These are phyloP conservation scores for Falcunculus frontatus DNA, from an alignment of 2,113 vertebrate species.

Conservation along the genomic window DNA sequence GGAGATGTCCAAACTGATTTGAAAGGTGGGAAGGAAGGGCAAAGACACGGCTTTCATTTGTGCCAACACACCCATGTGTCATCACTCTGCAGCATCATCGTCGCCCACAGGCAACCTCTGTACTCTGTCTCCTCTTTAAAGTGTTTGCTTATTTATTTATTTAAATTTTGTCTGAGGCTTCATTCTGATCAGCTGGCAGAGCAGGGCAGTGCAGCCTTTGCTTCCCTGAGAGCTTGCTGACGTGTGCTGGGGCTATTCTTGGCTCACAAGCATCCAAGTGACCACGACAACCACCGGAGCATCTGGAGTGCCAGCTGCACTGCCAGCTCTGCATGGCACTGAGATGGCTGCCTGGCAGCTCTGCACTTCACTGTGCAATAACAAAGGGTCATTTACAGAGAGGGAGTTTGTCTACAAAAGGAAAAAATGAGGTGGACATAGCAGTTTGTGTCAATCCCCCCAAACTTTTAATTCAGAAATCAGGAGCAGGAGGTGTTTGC, in stretches of 20 bases:
- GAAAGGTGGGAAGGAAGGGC: background rate
- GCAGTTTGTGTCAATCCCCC: background rate
- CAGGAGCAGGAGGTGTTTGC: background rate
- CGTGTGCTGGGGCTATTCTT: background rate
- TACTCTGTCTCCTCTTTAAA: background rate
- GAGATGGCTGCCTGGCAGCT: background rate
- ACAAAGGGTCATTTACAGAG: background rate
- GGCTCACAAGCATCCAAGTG: background rate
- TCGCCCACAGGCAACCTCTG: background rate
- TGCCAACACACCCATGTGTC: fast-evolving
- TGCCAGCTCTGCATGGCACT: background rate
- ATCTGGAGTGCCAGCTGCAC: background rate
- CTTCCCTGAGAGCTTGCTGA: background rate
- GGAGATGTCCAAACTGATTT: fast-evolving
- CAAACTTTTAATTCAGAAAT: background rate
- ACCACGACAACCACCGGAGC: background rate
- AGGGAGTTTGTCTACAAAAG: background rate
- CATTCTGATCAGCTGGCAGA: background rate
- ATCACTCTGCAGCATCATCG: background rate
- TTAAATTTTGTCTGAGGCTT: background rate
- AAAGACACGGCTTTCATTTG: background rate
- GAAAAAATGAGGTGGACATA: too few species aligned
- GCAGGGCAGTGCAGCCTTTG: background rate
- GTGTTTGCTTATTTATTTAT: background rate
- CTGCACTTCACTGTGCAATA: fast-evolving